These are phyloP conservation scores for Lateolabrax maculatus DNA, from an alignment of 2,797 vertebrate species.

Conservation along the genomic window DNA sequence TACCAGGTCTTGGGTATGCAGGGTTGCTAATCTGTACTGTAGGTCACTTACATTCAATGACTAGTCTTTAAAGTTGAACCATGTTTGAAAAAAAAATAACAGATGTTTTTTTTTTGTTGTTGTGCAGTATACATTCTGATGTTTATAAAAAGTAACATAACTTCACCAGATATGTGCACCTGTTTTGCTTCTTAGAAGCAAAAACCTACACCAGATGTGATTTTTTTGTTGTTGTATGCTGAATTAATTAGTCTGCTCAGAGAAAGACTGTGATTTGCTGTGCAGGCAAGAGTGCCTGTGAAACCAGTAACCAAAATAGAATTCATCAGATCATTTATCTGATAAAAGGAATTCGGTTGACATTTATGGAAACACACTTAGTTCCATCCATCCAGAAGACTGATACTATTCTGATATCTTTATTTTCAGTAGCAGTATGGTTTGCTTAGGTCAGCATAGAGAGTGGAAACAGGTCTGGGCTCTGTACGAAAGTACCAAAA, in stretches of 20 bases:
- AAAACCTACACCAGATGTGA: not conserved
- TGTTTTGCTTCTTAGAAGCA: not conserved
- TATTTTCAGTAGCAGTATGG: not conserved
- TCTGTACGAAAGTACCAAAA: not conserved
- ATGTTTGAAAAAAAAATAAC: not conserved
- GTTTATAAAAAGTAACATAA: not conserved
- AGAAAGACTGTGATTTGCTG: not conserved
- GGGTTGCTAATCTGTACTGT: constrained; percentile 3
- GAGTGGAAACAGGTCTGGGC: not conserved
- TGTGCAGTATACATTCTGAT: not conserved
- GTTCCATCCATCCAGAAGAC: not conserved
- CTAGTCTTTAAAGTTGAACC: not conserved
- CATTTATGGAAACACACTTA: not conserved
- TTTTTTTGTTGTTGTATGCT: not conserved
- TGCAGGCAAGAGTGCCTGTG: not conserved
- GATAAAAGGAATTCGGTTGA: not conserved
- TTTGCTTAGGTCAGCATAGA: constrained; percentile 4
- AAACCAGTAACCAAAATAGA: not conserved
- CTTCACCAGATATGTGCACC: not conserved
- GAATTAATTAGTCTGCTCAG: not conserved
- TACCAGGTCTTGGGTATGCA: not conserved
- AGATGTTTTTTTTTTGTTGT: not conserved
- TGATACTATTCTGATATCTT: not conserved
- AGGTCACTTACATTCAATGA: not conserved
- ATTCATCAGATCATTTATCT: not conserved